These are phyloP conservation scores for Lacerta agilis DNA, from an alignment of 2,797 vertebrate genomes.

Conservation along the genomic window DNA sequence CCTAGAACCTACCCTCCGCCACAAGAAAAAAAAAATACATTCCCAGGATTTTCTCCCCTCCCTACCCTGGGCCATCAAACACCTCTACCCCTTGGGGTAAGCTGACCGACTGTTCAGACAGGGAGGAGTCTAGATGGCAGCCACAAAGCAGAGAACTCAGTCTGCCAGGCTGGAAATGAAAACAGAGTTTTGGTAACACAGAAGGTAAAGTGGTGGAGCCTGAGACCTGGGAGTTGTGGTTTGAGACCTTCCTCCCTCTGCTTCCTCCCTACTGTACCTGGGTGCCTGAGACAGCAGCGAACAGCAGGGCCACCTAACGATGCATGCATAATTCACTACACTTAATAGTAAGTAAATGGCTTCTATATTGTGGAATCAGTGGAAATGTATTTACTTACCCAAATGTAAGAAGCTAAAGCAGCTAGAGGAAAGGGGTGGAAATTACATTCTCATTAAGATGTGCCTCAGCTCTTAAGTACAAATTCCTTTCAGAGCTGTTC, in stretches of 20 bases:
- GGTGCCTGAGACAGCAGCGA: too few species aligned
- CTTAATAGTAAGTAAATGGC: neutral
- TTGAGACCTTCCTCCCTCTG: neutral
- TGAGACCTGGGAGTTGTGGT: neutral
- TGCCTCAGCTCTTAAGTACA: slow-evolving; percentile 18
- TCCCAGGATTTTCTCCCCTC: too few species aligned
- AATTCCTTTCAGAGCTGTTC: slow-evolving; percentile 33
- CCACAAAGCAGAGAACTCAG: neutral
- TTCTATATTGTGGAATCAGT: neutral
- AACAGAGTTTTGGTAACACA: neutral
- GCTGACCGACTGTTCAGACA: too few species aligned
- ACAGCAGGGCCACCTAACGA: too few species aligned
- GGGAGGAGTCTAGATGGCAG: too few species aligned
- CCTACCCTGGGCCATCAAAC: too few species aligned
- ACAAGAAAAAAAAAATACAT: too few species aligned
- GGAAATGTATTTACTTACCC: neutral
- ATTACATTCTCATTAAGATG: slow-evolving; percentile 15
- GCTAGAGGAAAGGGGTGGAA: slow-evolving; percentile 33
- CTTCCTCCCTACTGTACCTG: too few species aligned
- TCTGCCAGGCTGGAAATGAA: neutral
- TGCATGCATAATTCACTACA: too few species aligned
- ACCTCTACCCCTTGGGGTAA: too few species aligned
- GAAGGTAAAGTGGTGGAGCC: neutral
- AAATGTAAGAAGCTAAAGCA: slow-evolving; percentile 40
- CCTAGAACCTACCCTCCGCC: too few species aligned